These are phyloP conservation scores for Acheta domesticus DNA, from an alignment of 2,888 invertebrate genomes.

Conservation along the genomic window DNA sequence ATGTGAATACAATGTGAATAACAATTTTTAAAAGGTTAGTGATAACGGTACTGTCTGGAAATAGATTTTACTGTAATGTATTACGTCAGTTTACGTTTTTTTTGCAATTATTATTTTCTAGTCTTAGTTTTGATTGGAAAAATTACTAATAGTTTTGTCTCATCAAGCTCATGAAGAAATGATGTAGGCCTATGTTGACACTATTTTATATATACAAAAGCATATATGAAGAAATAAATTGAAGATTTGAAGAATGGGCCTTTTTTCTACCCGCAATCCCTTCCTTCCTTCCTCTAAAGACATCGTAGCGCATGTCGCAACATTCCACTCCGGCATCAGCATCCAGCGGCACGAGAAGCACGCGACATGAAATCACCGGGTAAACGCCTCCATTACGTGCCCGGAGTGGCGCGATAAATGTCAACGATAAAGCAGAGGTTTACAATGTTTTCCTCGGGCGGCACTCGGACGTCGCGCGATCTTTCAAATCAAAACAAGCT, in stretches of 20 bases:
- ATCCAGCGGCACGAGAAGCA: no score
- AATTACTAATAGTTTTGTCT: constrained; percentile 1
- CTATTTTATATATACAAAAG: constrained; percentile 9
- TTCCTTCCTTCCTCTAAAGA: no score
- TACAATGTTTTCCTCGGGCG: no score
- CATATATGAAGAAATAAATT: background rate
- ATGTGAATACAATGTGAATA: no score
- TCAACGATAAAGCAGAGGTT: no score
- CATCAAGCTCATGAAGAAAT: background rate
- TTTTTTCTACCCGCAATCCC: background rate
- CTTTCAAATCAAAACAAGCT: no score
- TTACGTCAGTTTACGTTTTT: background rate
- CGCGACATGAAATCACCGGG: no score
- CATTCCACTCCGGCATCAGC: no score
- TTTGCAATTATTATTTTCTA: background rate
- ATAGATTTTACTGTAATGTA: constrained; percentile 8
- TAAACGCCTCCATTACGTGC: no score
- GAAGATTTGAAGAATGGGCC: background rate
- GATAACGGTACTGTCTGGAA: background rate
- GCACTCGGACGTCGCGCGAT: no score
- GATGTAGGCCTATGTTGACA: background rate
- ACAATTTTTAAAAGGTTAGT: background rate
- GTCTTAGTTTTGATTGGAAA: constrained; percentile 6
- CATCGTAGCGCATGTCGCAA: no score
- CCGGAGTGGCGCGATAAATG: no score